Percentiles rank a stretch among this genome's conserved stretches.
phyloP scores from a whole-genome alignment of 2,797 vertebrate species.

The Trematomus bernacchii region DNA sequence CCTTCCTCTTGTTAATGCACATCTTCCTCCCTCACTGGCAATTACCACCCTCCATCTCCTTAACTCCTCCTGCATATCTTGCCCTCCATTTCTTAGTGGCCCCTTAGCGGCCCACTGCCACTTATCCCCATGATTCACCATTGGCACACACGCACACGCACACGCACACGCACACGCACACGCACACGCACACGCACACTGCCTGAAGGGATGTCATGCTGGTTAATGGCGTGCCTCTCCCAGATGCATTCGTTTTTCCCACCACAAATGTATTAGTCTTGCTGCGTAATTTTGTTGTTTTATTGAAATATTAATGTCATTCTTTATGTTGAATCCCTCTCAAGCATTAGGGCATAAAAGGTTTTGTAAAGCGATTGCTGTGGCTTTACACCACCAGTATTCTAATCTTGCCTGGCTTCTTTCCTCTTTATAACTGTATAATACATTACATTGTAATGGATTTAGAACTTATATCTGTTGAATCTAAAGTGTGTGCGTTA shows the following conservation, averaged over 20 bases:
- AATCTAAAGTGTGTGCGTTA: too few species aligned
- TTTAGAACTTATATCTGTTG: neutral
- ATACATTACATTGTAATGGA: neutral
- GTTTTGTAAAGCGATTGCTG: slow-evolving; percentile 1
- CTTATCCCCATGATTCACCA: slow-evolving; percentile 55
- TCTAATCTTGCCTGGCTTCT: neutral
- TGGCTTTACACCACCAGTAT: neutral
- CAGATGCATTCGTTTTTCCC: neutral
- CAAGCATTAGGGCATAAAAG: neutral
- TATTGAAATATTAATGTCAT: slow-evolving; percentile 23
- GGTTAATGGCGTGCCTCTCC: slow-evolving; percentile 34
- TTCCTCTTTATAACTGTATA: neutral
- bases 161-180: slow-evolving; percentile 9
- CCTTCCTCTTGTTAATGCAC: slow-evolving; percentile 74
- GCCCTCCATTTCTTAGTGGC: slow-evolving; percentile 38
- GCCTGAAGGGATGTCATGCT: slow-evolving; percentile 42
- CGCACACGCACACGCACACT: slow-evolving; percentile 18
- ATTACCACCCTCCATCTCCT: slow-evolving; percentile 65
- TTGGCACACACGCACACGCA: neutral
- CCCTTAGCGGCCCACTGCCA: slow-evolving; percentile 42
- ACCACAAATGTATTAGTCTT: slow-evolving; percentile 21
- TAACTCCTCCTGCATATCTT: slow-evolving; percentile 43
- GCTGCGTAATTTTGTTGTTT: slow-evolving; percentile 24
- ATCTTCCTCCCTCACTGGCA: slow-evolving; percentile 58
- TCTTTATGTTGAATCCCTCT: slow-evolving; percentile 14